Evolutionary conservation across 2,113 vertebrate species (phyloP), one percentile per base, ranked within the genome.

Genomic region (Pampusana beccarii): DNA sequence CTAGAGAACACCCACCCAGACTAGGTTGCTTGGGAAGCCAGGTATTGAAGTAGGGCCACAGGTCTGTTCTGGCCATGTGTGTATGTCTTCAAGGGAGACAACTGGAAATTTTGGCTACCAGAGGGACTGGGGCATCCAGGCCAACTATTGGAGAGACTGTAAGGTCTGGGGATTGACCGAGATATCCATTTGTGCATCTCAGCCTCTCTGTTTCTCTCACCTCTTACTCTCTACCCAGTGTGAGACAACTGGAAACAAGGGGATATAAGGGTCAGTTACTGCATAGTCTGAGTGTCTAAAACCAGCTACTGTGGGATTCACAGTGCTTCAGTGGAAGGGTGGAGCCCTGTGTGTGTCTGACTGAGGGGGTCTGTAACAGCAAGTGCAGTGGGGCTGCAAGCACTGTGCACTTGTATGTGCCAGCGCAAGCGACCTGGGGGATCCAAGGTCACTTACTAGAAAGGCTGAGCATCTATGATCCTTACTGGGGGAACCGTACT

Each of bases 331-430:
- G 42, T 13, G 6, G 40, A 62, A 75, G 26, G 11, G 16, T 6
- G 19, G 11, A 31, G 15, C 4, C 29, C 38, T 1, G 4, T 3
- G 6, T 6, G 9, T 4, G 0, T 51, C 56, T 90, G 51, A 79
- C 26, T 25, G 11, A 57, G 23, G 31, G 9, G 23, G 9, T 57
- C 28, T 46, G 58, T 50, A 84, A 34, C 1, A 80, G 36, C 19
- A 79, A 74, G 14, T 10, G 5, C 11, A 16, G 16, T 19, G 17
- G 10, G 26, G 5, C 19, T 48, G 8, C 40, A 90, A 53, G 24
- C 15, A 48, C 2, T 16, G 6, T 28, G 23, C 2, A 0, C n/a
- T 60, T 70, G 1, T 11, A 33, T 16, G 9, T 40, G 34, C 8
- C 53, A 62, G 1, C 40, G 17, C 18, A 31, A 26, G 46, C 2